Conservation (phyloP, 2,888 invertebrate genomes). For the Drosophila atripex region DNA sequence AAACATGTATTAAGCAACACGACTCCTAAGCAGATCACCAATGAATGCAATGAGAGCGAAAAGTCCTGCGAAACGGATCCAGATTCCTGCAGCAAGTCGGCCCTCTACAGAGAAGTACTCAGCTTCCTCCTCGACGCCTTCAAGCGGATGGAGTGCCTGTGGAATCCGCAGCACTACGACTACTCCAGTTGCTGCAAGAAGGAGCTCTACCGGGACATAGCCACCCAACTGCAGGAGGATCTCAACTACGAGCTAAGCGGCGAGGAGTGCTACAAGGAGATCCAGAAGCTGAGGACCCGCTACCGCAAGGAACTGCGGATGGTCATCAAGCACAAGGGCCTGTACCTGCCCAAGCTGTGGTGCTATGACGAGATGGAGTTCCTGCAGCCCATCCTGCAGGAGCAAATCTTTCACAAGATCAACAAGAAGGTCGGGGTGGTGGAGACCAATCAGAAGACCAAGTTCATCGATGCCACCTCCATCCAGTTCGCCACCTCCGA, state of each 20-base stretch:
- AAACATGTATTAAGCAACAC: background rate
- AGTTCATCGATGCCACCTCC: constrained; percentile 65
- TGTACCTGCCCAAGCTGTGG: constrained; percentile 78
- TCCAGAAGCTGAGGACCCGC: constrained; percentile 75
- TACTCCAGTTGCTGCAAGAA: constrained; percentile 64
- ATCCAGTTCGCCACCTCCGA: constrained; percentile 60
- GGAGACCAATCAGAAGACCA: constrained; percentile 65
- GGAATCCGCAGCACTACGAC: constrained; percentile 74
- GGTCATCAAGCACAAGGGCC: constrained; percentile 75
- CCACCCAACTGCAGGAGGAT: constrained; percentile 59
- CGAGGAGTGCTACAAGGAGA: constrained; percentile 70
- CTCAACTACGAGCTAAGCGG: constrained; percentile 64
- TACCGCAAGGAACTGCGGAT: constrained; percentile 76
- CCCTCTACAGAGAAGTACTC: constrained; percentile 69
- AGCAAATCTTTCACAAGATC: constrained; percentile 70
- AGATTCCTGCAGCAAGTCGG: constrained; percentile 61
- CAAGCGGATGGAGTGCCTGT: constrained; percentile 64
- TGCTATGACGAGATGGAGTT: constrained; percentile 81
- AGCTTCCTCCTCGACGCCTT: constrained; percentile 69
- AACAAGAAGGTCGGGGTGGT: constrained; percentile 75
- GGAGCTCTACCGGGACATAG: constrained; percentile 63
- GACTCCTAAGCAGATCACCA: constrained; percentile 5
- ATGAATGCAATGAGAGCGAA: constrained; percentile 61
- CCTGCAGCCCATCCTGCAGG: constrained; percentile 69
- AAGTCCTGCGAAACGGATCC: constrained; percentile 65